phyloP scores from a whole-genome alignment of 1,140 invertebrate species.

The Phocides pigmalion region DNA sequence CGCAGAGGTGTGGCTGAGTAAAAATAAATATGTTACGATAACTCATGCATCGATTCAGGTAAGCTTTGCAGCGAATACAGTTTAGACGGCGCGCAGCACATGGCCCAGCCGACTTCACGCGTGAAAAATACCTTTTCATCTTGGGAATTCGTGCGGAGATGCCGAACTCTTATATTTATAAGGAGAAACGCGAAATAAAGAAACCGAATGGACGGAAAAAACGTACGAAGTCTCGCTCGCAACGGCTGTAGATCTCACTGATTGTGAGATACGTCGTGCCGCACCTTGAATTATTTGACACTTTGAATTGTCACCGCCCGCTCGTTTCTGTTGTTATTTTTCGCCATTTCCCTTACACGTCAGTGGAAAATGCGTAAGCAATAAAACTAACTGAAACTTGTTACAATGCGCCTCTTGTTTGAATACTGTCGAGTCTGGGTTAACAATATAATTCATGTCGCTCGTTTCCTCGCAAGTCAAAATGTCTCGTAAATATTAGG shows the following conservation, averaged over 20 bases:
- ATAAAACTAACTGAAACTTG: constrained; percentile 52
- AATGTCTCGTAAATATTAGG: constrained; percentile 28
- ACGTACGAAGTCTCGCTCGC: constrained; percentile 56
- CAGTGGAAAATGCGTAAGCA: constrained; percentile 53
- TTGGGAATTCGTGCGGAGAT: constrained; percentile 74
- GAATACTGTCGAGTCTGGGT: constrained; percentile 17
- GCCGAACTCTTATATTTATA: constrained; percentile 79
- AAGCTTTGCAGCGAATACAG: constrained; percentile 52
- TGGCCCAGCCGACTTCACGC: constrained; percentile 47
- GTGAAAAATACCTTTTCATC: constrained; percentile 78
- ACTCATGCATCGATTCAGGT: constrained; percentile 53
- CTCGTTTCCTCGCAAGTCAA: constrained; percentile 27
- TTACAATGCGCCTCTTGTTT: constrained; percentile 33
- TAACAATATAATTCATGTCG: constrained; percentile 31
- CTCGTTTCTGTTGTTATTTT: constrained; percentile 68
- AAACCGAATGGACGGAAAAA: constrained; percentile 73
- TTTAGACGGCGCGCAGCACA: constrained; percentile 49
- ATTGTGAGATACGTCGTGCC: constrained; percentile 75
- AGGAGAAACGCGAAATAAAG: constrained; percentile 71
- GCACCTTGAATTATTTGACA: constrained; percentile 80
- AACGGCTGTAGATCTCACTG: constrained; percentile 73
- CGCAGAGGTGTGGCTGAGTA: constrained; percentile 8
- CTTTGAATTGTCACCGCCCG: constrained; percentile 73
- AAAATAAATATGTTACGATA: constrained; percentile 51
- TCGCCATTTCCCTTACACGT: constrained; percentile 42